Evolutionary conservation across 2,888 invertebrate species (phyloP), one percentile per base, ranked within the genome.

Genomic region (Pycnomerus fuliginosus): DNA sequence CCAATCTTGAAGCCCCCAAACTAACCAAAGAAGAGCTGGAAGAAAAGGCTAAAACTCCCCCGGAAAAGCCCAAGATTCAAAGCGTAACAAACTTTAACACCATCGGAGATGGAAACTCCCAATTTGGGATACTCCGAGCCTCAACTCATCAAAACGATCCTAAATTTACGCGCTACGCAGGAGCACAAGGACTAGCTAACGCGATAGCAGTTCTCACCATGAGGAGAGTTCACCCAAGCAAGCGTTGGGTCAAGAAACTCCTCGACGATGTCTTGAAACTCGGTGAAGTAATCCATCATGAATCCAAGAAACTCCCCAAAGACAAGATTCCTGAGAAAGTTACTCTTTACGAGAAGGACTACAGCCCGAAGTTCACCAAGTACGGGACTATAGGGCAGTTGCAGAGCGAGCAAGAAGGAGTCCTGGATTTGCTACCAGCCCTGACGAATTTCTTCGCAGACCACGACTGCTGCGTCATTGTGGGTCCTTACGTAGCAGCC

Each of bases 401-500:
- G 20, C 49, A 60, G 1, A 68, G 70, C 0, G 48, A 51, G n/a
- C 44, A 58, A 11, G 43, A 48, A 1, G 63, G 65, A 3, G 57
- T 72, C 7, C 45, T 71, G 15, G 71, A 69, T 44, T 46, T 74
- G 2, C 48, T 61, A 3, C 58, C 60, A 2, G 74, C 71, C 10
- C 44, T 75, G 13, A 57, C 58, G 10, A 64, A 65, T 22, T 70
- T 72, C 33, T 65, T 76, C 28, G 50, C 61, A 17, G 62, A 65
- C 3, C 55, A 68, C 35, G 72, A 72, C 29, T 58, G 61, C 22
- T 62, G 73, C 16, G 58, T 75, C 7, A 44, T 76, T 1, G 50
- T 62, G 7, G 75, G 75, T 1, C 74, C 75, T 0, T 46, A 70
- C 14, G 57, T 57, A 8, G 53, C 74, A 2, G 70, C 73, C 0